A percentile compares a stretch with the other conserved stretches of the same genome.
These are phyloP conservation scores for Python bivittatus DNA, from an alignment of 2,113 vertebrate species.

Conservation along the genomic window DNA sequence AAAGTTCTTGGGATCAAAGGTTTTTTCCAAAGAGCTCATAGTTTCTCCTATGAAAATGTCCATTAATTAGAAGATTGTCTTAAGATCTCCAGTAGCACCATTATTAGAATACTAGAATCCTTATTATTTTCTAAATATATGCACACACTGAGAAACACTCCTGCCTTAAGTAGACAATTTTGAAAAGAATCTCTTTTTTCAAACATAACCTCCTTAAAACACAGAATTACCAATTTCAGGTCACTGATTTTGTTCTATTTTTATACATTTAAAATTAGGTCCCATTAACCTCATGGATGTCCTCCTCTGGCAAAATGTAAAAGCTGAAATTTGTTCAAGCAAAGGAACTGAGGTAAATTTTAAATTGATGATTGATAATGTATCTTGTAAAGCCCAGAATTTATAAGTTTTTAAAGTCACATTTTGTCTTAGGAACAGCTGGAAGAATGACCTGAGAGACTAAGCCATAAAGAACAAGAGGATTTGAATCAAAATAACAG, in stretches of 20 bases:
- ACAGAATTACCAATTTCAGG: background rate
- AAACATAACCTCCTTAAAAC: background rate
- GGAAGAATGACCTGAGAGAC: background rate
- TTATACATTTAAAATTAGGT: background rate
- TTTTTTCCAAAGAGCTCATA: background rate
- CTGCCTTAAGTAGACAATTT: no score
- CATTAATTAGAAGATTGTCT: background rate
- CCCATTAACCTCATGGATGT: background rate
- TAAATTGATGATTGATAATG: constrained; percentile 1
- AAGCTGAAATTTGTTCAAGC: background rate
- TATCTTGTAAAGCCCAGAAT: background rate
- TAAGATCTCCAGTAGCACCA: background rate
- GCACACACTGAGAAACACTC: background rate
- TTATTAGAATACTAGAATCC: constrained; percentile 5
- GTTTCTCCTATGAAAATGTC: constrained; percentile 6
- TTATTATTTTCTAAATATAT: background rate
- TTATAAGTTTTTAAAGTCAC: background rate
- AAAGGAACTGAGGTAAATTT: background rate
- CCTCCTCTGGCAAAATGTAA: background rate
- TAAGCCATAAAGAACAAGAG: background rate
- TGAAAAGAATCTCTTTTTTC: background rate
- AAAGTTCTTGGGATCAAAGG: constrained; percentile 5
- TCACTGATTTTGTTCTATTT: background rate
- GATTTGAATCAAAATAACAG: background rate
- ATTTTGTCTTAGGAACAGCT: background rate